Percentiles rank a stretch among this genome's conserved stretches.
Conservation (phyloP, 2,113 vertebrate species). For the Actenoides lindsayi region DNA sequence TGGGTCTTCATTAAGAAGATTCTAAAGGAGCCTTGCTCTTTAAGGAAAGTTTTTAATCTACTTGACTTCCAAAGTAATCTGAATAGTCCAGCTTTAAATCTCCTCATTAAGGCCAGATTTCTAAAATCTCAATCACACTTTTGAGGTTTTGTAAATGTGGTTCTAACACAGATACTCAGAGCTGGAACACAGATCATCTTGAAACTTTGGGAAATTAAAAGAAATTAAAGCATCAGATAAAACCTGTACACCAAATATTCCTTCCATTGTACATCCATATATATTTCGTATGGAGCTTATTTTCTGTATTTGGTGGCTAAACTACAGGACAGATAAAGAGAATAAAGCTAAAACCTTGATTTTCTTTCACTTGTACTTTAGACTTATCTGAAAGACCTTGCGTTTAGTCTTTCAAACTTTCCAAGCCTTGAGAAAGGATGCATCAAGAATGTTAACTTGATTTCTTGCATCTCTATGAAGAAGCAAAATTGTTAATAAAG, state of each 20-base stretch:
- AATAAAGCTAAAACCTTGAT: not conserved
- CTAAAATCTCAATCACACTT: conserved; percentile 6
- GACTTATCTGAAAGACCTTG: not conserved
- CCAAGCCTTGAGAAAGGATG: not conserved
- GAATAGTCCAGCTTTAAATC: conserved; percentile 9
- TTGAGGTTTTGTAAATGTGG: conserved; percentile 12
- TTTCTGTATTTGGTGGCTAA: not conserved
- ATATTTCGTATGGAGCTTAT: not conserved
- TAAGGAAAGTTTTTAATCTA: not conserved
- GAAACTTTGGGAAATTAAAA: not conserved
- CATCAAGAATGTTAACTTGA: not conserved
- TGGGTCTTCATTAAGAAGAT: not conserved
- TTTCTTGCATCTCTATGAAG: not conserved
- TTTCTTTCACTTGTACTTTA: not conserved
- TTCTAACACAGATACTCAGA: conserved; percentile 4
- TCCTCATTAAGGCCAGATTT: conserved; percentile 5
- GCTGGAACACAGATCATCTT: not conserved
- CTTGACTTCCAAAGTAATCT: not conserved
- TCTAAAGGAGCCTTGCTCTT: not conserved
- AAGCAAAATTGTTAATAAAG: not conserved
- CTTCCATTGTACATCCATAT: not conserved
- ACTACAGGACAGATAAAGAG: not conserved
- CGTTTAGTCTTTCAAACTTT: not conserved
- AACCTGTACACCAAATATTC: not conserved
- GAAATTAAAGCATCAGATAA: not conserved